Conservation (phyloP, 2,113 vertebrate species). For the Neomonachus schauinslandi region DNA sequence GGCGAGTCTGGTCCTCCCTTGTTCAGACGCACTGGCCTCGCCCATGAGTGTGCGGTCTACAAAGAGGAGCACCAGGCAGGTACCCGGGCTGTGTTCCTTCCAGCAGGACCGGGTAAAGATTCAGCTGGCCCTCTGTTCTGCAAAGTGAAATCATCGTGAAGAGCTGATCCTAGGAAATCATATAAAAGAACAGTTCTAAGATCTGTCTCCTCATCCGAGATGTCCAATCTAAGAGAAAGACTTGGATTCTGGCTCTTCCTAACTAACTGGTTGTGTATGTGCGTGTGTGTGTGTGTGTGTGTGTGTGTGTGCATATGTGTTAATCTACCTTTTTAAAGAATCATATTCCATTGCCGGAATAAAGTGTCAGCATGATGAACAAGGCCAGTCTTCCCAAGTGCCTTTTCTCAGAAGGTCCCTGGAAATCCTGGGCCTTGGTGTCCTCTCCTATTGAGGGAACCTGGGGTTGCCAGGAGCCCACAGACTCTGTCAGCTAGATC, state of each 20-base stretch:
- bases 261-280: no score
- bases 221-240: not conserved
- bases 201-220: not conserved
- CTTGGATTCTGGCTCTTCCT: not conserved
- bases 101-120: rapidly evolving
- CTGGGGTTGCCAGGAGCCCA: rapidly evolving
- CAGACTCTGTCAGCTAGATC: no score
- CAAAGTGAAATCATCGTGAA: rapidly evolving
- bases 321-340: not conserved
- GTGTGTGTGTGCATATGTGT: not conserved
- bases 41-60: rapidly evolving
- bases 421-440: rapidly evolving
- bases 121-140: not conserved
- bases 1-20: rapidly evolving
- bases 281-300: not conserved
- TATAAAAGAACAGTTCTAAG: not conserved
- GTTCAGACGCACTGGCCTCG: not conserved
- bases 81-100: rapidly evolving
- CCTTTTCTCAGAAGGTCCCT: not conserved
- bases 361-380: not conserved
- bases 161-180: not conserved
- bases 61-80: rapidly evolving
- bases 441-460: not conserved
- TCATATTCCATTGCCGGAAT: not conserved
- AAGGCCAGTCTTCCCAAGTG: not conserved